phyloP scores from a whole-genome alignment of 2,888 invertebrate species.

The Metacarcinus magister region DNA sequence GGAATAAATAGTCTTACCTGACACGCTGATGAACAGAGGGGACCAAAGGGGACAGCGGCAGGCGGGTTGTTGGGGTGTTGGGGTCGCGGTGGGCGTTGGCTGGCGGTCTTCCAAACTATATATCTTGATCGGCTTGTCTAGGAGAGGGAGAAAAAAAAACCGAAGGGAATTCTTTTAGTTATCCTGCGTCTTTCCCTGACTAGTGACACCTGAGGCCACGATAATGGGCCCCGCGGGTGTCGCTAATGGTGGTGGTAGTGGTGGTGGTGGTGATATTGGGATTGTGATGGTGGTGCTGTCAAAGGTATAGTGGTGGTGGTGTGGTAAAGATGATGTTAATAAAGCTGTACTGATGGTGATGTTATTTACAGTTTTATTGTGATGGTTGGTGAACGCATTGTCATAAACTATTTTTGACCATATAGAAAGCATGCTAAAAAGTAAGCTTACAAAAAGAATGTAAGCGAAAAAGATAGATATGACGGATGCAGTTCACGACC shows the following conservation, averaged over 20 bases:
- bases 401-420: too few relatives aligned
- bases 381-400: too few relatives aligned
- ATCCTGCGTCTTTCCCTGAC: conserved; percentile 19
- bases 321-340: neutral
- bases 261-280: neutral
- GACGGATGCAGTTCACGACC: too few relatives aligned
- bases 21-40: neutral
- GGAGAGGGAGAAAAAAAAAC: neutral
- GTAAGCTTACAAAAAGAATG: too few relatives aligned
- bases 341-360: too few relatives aligned
- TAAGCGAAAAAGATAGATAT: too few relatives aligned
- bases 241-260: conserved; percentile 18
- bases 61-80: neutral
- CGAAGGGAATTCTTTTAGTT: neutral
- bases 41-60: too few relatives aligned
- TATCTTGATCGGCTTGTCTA: conserved; percentile 26
- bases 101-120: neutral
- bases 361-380: neutral
- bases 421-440: too few relatives aligned
- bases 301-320: too few relatives aligned
- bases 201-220: conserved; percentile 7
- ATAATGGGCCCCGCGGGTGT: neutral
- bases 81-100: neutral
- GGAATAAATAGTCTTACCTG: neutral
- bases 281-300: too few relatives aligned